phyloP scores from a whole-genome alignment of 2,888 invertebrate species.

The Teinopalpus imperialis region DNA sequence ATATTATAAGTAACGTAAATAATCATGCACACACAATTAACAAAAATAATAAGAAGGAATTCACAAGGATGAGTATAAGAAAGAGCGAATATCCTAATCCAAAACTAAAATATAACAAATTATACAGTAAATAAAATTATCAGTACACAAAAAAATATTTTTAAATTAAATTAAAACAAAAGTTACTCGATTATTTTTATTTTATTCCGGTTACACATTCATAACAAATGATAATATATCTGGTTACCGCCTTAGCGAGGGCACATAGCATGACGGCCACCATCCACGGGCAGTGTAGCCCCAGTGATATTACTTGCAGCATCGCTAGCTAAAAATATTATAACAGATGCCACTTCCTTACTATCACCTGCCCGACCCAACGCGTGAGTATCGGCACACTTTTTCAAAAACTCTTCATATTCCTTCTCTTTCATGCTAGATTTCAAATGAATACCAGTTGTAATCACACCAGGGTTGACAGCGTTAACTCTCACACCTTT shows the following conservation, averaged over 20 bases:
- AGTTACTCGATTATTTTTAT: too few relatives aligned
- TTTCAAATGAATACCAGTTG: conserved; percentile 91
- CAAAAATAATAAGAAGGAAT: too few relatives aligned
- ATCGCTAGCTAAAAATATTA: conserved; percentile 94
- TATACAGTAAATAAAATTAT: too few relatives aligned
- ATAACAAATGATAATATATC: too few relatives aligned
- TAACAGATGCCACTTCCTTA: conserved; percentile 92
- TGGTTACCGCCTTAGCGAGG: conserved; percentile 79
- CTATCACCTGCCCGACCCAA: conserved; percentile 91
- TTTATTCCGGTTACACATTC: too few relatives aligned
- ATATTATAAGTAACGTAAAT: too few relatives aligned
- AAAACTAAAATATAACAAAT: too few relatives aligned
- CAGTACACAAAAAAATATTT: too few relatives aligned
- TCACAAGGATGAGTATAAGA: too few relatives aligned
- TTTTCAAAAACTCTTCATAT: conserved; percentile 90
- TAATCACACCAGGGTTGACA: conserved; percentile 96
- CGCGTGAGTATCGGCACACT: conserved; percentile 92
- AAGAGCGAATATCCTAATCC: too few relatives aligned
- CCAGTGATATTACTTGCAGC: conserved; percentile 93
- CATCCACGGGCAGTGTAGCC: conserved; percentile 91
- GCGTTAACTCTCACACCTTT: conserved; percentile 93
- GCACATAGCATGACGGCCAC: conserved; percentile 93
- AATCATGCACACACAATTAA: too few relatives aligned
- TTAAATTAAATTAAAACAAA: too few relatives aligned
- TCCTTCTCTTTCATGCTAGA: conserved; percentile 90